phyloP scores from a whole-genome alignment of 1,140 invertebrate genomes.

The Listronotus oregonensis region DNA sequence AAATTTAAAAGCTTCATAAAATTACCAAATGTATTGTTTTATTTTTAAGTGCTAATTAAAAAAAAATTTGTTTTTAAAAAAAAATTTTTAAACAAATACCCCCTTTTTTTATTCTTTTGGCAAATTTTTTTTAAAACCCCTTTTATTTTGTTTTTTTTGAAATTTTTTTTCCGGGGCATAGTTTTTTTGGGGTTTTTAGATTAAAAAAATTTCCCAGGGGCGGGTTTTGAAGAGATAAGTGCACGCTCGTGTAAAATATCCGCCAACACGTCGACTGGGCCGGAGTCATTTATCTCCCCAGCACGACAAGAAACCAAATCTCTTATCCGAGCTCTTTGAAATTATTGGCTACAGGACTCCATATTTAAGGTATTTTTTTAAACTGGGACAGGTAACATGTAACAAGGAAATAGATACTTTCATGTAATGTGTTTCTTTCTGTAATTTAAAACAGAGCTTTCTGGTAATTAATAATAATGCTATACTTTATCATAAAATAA shows the following conservation, averaged over 20 bases:
- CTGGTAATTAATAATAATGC: too few species aligned
- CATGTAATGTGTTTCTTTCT: too few species aligned
- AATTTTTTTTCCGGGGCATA: neutral
- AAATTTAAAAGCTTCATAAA: too few species aligned
- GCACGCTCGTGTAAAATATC: slow-evolving; percentile 40
- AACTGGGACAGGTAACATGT: slow-evolving; percentile 25
- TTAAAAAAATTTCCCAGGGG: slow-evolving; percentile 35
- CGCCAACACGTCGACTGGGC: slow-evolving; percentile 40
- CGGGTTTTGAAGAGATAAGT: slow-evolving; percentile 32
- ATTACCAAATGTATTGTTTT: too few species aligned
- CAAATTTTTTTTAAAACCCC: too few species aligned
- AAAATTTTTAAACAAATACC: too few species aligned
- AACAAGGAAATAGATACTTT: slow-evolving; percentile 28
- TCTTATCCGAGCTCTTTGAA: slow-evolving; percentile 31
- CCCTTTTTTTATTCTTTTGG: too few species aligned
- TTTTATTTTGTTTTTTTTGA: neutral
- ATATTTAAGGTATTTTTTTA: slow-evolving; percentile 38
- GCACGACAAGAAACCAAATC: slow-evolving; percentile 43
- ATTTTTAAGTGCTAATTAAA: too few species aligned
- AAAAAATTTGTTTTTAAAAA: too few species aligned
- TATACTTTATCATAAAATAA: too few species aligned
- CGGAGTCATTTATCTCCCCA: slow-evolving; percentile 37
- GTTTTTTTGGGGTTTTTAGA: slow-evolving; percentile 12
- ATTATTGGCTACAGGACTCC: slow-evolving; percentile 37
- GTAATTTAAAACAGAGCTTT: too few species aligned